phyloP scores from a whole-genome alignment of 2,888 invertebrate species.

The Yponomeuta evonymella region DNA sequence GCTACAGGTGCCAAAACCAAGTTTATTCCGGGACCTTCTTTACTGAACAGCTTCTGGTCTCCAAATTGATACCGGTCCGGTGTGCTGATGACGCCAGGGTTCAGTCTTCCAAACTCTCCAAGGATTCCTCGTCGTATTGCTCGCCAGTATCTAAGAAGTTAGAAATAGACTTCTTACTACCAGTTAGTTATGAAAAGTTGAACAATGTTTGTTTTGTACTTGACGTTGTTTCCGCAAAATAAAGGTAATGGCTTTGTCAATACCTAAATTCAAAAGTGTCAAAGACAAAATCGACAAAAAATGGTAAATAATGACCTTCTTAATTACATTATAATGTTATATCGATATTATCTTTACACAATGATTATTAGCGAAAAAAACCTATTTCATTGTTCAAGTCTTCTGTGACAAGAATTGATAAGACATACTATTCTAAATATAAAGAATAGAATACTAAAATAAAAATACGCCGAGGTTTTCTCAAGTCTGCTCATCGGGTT shows the following conservation, averaged over 20 bases:
- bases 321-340: too few species aligned
- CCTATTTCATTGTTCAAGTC: too few species aligned
- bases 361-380: too few species aligned
- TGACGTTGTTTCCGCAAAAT: too few species aligned
- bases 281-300: too few species aligned
- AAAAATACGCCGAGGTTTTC: background rate
- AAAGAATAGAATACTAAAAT: background rate
- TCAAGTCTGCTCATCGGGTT: slow-evolving; percentile 8
- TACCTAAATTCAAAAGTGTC: too few species aligned
- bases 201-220: background rate
- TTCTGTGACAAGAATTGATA: background rate
- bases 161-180: slow-evolving; percentile 34
- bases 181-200: background rate
- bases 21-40: slow-evolving; percentile 30
- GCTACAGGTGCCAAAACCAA: slow-evolving; percentile 78
- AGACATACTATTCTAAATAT: background rate
- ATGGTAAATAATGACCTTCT: too few species aligned
- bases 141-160: slow-evolving; percentile 54
- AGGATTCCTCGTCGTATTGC: slow-evolving; percentile 29
- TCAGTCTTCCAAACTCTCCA: slow-evolving; percentile 29
- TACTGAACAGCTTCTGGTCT: background rate
- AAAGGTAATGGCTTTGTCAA: too few species aligned
- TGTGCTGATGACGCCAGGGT: slow-evolving; percentile 29
- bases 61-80: slow-evolving; percentile 46
- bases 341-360: too few species aligned